These are phyloP conservation scores for Thyatira batis DNA, from an alignment of 2,888 invertebrate genomes.

Conservation along the genomic window DNA sequence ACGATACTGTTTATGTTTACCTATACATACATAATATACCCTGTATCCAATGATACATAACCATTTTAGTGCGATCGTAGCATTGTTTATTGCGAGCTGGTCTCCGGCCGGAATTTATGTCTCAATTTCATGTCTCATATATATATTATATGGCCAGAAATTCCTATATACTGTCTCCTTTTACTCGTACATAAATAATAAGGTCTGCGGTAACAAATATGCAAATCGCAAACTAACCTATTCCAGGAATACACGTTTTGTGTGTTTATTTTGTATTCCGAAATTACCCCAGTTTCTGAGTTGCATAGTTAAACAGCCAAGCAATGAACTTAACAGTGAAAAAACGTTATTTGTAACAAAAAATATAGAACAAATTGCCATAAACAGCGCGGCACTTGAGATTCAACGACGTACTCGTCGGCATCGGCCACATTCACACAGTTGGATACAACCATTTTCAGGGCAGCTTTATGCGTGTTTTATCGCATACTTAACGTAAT, in stretches of 20 bases:
- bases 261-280: background rate
- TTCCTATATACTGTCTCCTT: background rate
- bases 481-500: constrained; percentile 53
- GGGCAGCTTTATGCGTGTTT: constrained; percentile 38
- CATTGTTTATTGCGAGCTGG: constrained; percentile 28
- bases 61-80: constrained; percentile 20
- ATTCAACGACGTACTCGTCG: constrained; percentile 17
- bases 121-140: constrained; percentile 26
- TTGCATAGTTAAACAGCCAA: background rate
- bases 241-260: background rate
- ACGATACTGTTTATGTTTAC: background rate
- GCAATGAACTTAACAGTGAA: background rate
- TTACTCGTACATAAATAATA: background rate
- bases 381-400: background rate
- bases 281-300: background rate
- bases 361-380: background rate
- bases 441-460: constrained; percentile 35
- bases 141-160: background rate
- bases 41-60: constrained; percentile 7
- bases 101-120: constrained; percentile 29
- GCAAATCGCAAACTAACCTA: background rate
- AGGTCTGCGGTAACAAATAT: background rate
- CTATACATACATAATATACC: background rate
- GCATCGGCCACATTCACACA: constrained; percentile 34
- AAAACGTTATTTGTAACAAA: background rate